Base-by-base conservation (phyloP, 2,113 vertebrate species). In the Holacanthus passer region DNA sequence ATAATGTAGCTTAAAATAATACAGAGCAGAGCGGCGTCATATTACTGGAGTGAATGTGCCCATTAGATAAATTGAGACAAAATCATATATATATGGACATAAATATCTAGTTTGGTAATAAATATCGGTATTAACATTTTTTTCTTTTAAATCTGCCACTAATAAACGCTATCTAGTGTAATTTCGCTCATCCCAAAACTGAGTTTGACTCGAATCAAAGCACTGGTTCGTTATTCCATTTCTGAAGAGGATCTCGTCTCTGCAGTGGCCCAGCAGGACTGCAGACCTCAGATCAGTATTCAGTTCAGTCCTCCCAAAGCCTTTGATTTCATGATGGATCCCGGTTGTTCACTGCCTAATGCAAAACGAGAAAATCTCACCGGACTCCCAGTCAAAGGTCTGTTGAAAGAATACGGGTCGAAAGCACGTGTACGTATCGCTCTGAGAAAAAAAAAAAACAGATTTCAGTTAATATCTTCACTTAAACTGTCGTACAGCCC, bases 251-350 rank as follows among this genome's bases (percentile, higher is more conserved):
- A 89, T 88, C 83, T 68, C 19, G 68, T 86, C 81, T 90, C 88
- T 79, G 91, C 91, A 90, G 88, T 37, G 73, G 88, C 89, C 86
- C 86, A 88, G 88, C 87, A 88, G 81, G 76, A 73, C 91, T 84
- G 86, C 90, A 88, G 89, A 77, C 87, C 79, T 83, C 7, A 81
- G 88, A 94, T 95, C 93, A 93, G 92, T 94, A 94, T 95, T 93
- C 93, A 86, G 84, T 86, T 82, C 86, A 89, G 81, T 87, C 79
- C 83, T 93, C 79, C 72, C 76, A 56, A 91, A 91, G 87, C 90
- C 93, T 95, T 94, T 95, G 93, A 95, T 94, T 93, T 93, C 89
- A 83, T 90, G 90, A 94, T 91, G 90, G 87, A 93, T 92, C 90
- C 89, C 62, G 79, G 87, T 92, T 92, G 89, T 93, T 93, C 91